Conservation (phyloP, 2,797 vertebrate species). For the Tachyglossus aculeatus region DNA sequence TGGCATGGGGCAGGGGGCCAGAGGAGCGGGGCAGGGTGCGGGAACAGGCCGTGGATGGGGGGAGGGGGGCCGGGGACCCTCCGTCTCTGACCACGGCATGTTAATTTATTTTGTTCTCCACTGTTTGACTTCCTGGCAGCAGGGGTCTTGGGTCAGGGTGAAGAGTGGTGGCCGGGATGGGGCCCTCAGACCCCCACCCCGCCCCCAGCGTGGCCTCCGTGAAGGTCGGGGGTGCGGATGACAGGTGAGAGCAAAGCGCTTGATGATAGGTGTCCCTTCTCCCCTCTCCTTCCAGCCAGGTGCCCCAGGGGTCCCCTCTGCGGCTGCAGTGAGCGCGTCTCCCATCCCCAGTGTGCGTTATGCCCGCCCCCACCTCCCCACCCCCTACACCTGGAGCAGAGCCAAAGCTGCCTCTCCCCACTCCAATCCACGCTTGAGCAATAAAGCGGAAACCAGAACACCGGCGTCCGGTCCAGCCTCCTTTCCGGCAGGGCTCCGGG, state of each 20-base stretch:
- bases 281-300: no score
- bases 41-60: background rate
- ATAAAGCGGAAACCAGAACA: slow-evolving; percentile 70
- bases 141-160: background rate
- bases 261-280: background rate
- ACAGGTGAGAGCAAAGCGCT: background rate
- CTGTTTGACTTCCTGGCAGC: slow-evolving; percentile 16
- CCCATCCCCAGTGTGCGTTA: slow-evolving; percentile 40
- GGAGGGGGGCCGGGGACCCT: no score
- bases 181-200: slow-evolving; percentile 11
- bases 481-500: slow-evolving; percentile 2
- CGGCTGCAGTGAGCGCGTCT: background rate
- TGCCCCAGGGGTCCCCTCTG: no score
- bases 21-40: slow-evolving; percentile 56
- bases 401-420: slow-evolving; percentile 67
- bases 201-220: background rate
- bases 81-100: slow-evolving; percentile 21
- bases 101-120: slow-evolving; percentile 61
- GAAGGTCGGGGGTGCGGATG: slow-evolving; percentile 28
- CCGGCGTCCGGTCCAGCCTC: slow-evolving; percentile 22
- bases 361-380: slow-evolving; percentile 49
- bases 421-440: slow-evolving; percentile 70
- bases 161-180: slow-evolving; percentile 27
- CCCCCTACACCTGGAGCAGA: slow-evolving; percentile 60
- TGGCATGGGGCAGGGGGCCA: slow-evolving; percentile 66